Base-by-base conservation (phyloP, 1,140 invertebrate species). In the Drosophila tsacasi region DNA sequence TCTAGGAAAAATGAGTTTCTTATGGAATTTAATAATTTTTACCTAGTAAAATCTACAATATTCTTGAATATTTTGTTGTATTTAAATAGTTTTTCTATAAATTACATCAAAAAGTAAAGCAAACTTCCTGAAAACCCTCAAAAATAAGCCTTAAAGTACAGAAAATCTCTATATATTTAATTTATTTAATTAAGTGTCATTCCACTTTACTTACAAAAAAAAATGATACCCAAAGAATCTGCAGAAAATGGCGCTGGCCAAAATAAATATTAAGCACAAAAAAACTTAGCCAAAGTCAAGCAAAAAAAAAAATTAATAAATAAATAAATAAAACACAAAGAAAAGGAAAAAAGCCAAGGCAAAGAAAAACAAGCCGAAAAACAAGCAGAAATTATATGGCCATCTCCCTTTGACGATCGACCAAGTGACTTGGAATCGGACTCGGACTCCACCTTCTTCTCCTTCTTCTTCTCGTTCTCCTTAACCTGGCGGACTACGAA, bases 261-360 rank as follows among this genome's bases (percentile, higher is more conserved):
- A 55, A 72, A 54, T 21, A 64, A 82, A 62, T 71, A 50, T 69
- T 55, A 81, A 81, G 47, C 42, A 37, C 79, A 76, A 76, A 80
- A 80, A 57, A 57, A 49, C 37, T 32, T 30, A 35, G 46, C 5
- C 23, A 46, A 27, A 73, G 52, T 54, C 59, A 30, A 47, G 15
- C 17, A 59, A 40, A 74, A 67, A 64, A 55, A n/a, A 9, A 4
- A 19, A n/a, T n/a, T n/a, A n/a, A n/a, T n/a, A n/a, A n/a, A n/a
- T n/a, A 42, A 42, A 42, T 42, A 9, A 52, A 50, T 54, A 67
- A 67, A 40, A 61, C 37, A 9, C 9, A 47, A 50, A 15, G 21
- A 25, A 42, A 47, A 17, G 7, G 0, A 17, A 12, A 50, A 50
- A 42, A 79, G 15, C 47, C 23, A 55, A 79, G 54, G 50, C 10